phyloP scores from a whole-genome alignment of 2,888 invertebrate genomes.

The Iphiclides podalirius region DNA sequence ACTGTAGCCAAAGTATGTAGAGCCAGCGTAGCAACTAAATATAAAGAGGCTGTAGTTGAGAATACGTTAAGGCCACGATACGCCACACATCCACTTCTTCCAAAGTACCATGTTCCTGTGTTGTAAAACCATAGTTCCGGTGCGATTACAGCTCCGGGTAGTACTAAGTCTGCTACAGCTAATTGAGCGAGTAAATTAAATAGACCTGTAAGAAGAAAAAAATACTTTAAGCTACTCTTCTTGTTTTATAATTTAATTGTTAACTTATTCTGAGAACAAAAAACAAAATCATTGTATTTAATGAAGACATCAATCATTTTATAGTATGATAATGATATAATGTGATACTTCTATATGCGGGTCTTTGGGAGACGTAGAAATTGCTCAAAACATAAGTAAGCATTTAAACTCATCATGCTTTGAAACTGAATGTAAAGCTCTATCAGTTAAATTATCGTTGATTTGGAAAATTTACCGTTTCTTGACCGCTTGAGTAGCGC shows the following conservation, averaged over 20 bases:
- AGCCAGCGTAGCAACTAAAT: constrained; percentile 77
- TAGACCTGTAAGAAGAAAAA: constrained; percentile 65
- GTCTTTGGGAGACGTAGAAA: too few species aligned
- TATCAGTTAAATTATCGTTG: constrained; percentile 25
- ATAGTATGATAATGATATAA: too few species aligned
- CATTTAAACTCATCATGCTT: not conserved
- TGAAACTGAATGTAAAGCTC: too few species aligned
- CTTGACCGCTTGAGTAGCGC: constrained; percentile 65
- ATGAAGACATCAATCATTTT: too few species aligned
- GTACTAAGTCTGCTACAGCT: constrained; percentile 69
- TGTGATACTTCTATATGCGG: too few species aligned
- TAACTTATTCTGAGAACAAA: not conserved
- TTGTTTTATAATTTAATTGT: too few species aligned
- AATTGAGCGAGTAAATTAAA: constrained; percentile 76
- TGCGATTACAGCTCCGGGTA: constrained; percentile 62
- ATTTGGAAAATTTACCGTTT: constrained; percentile 59
- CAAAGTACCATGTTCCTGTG: constrained; percentile 72
- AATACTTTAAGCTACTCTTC: too few species aligned
- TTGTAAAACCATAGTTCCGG: constrained; percentile 78
- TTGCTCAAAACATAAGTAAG: too few species aligned
- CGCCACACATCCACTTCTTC: constrained; percentile 68
- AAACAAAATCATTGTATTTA: too few species aligned
- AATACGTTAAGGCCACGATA: constrained; percentile 79
- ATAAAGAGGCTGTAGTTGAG: constrained; percentile 76
- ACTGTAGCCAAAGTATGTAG: constrained; percentile 79